Evolutionary conservation across 2,797 vertebrate genomes (phyloP).

Genomic region (Thamnophis elegans): DNA sequence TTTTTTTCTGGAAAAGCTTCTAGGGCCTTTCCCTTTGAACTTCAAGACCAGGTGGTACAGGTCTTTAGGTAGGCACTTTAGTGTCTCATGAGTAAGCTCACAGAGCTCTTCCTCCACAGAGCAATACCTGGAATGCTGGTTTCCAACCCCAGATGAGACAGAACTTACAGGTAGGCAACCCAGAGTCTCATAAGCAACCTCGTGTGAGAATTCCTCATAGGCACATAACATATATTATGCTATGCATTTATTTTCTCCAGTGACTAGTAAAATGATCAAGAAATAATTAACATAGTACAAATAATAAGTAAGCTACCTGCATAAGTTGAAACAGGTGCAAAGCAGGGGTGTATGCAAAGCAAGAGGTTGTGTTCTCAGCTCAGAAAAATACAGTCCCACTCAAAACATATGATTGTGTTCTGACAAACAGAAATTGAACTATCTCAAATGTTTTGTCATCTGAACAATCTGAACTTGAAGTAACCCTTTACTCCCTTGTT

Average conservation of each 20-base stretch:
- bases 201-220: conserved; percentile 1
- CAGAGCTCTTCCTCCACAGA: conserved; percentile 40
- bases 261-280: neutral
- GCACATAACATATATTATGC: neutral
- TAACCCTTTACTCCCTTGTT: neutral
- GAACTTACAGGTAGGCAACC: conserved; percentile 33
- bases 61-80: conserved; percentile 23
- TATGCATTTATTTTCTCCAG: neutral
- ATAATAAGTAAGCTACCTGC: neutral
- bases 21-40: neutral
- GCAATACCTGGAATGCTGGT: conserved; percentile 24
- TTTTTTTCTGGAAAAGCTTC: conserved; percentile 13
- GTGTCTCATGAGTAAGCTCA: conserved; percentile 30
- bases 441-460: neutral
- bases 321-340: neutral
- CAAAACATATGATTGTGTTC: neutral
- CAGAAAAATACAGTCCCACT: neutral
- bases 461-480: neutral
- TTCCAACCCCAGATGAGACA: conserved; percentile 29
- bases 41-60: neutral
- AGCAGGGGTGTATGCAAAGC: neutral
- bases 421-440: neutral
- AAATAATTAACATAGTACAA: neutral
- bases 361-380: neutral
- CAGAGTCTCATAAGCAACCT: conserved; percentile 18